Evolutionary conservation across 2,888 invertebrate species (phyloP), one percentile per base, ranked within the genome.

Genomic region (Phania funesta): DNA sequence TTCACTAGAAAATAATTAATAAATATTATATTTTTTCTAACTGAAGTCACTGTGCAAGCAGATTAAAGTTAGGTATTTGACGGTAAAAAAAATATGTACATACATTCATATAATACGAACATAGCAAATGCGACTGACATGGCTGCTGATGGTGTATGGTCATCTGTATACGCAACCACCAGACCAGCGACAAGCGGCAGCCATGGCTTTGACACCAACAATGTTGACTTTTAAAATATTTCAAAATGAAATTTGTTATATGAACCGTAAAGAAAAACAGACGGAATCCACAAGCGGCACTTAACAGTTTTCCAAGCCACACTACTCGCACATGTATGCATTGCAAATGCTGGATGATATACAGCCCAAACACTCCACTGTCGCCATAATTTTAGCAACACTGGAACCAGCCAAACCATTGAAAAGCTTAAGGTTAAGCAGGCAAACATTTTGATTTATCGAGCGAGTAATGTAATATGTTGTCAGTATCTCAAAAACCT

Each of bases 241-340:
- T 90, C 90, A 90, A 90, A 90, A 89, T 88, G 88, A 89, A 90
- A 90, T 91, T 90, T 90, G 88, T 88, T 90, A 90, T 90, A 90
- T 90, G 90, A 90, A 88, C 88, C 88, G 88, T 89, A 88, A 88
- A 89, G 86, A 83, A 64, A 73, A 44, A 22, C 75, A 62, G 65
- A 50, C 70, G 60, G 67, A 67, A 60, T 64, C 44, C 68, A 65
- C 58, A 71, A 68, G 70, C 74, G 67, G 48, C 76, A 73, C 60
- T 67, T 52, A 52, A 22, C 62, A 44, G 29, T 38, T 20, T 32
- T 50, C 20, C 18, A 62, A 50, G 44, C 35, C 41, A 50, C 38
- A 65, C 29, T 29, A 41, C 46, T 56, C 18, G 13, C 11, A 32
- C 44, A 16, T 44, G 32, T 26, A 24, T 52, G 29, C 7, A 20